Evolutionary conservation across 2,888 invertebrate genomes (phyloP), one percentile per base, ranked within the genome.

Genomic region (Apotomis capreana): DNA sequence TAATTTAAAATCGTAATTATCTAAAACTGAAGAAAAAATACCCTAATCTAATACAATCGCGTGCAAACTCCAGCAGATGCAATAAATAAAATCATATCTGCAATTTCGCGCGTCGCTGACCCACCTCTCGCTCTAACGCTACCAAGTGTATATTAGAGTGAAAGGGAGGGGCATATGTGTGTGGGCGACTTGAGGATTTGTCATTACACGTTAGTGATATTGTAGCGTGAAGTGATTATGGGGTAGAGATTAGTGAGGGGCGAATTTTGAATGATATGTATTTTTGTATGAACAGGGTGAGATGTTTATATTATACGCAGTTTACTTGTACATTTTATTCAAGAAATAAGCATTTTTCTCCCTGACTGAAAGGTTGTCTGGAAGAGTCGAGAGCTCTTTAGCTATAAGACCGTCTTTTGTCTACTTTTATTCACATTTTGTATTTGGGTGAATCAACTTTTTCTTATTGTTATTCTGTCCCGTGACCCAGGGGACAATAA

Each of bases 201-300:
- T 81, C 83, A 82, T 81, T 83, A 84, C 68, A 87, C 84, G 88
- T 84, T 78, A 86, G 87, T 83, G 88, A 87, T 87, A 87, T 87
- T 87, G 86, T 86, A 84, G 83, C 83, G 85, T 87, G 84, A 84
- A 87, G 82, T 84, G 83, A 85, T 84, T 83, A 84, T 81, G 76
- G 78, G 74, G 80, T 40, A 79, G 54, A 63, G 81, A 74, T 80
- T 86, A 87, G 84, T 77, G 55, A 6, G 46, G 60, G 62, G 40
- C 40, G 59, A 12, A 13, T 26, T 63, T n/a, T 71, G 36, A 49
- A 69, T 61, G 13, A 54, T 61, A 54, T 37, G 68, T 36, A 58
- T 59, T 59, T 68, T 59, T 65, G 65, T 44, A 37, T 58, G 52
- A 65, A 57, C 44, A 55, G 12, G 65, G 64, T 54, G 64, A 44